phyloP scores from a whole-genome alignment of 2,888 invertebrate genomes.

The Coelinius sp. region DNA sequence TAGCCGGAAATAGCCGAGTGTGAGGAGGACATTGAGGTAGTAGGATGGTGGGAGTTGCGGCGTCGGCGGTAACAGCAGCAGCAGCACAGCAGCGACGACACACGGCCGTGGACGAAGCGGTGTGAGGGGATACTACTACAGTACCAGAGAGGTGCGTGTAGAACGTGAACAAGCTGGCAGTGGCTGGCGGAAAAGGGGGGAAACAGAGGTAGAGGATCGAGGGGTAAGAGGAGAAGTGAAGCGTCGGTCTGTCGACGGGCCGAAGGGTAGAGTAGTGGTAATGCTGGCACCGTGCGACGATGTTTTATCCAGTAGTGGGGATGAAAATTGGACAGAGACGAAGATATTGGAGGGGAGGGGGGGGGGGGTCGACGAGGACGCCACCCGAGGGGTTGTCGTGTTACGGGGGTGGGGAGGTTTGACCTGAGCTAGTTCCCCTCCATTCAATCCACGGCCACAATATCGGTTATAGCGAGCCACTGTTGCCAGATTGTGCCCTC shows the following conservation, averaged over 20 bases:
- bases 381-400: slow-evolving; percentile 49
- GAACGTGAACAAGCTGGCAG: slow-evolving; percentile 29
- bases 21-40: background rate
- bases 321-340: slow-evolving; percentile 39
- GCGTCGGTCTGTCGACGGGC: slow-evolving; percentile 19
- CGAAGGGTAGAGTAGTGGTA: slow-evolving; percentile 7
- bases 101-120: slow-evolving; percentile 3
- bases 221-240: slow-evolving; percentile 32
- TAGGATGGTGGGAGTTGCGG: slow-evolving; percentile 42
- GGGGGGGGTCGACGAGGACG: slow-evolving; percentile 46
- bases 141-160: slow-evolving; percentile 17
- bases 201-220: slow-evolving; percentile 39
- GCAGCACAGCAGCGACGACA: slow-evolving; percentile 23
- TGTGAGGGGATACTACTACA: slow-evolving; percentile 2
- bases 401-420: slow-evolving; percentile 62
- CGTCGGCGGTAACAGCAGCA: slow-evolving; percentile 25
- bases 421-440: slow-evolving; percentile 70
- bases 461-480: slow-evolving; percentile 69
- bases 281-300: slow-evolving; percentile 20
- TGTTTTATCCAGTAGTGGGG: slow-evolving; percentile 20
- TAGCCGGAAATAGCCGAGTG: background rate
- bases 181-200: slow-evolving; percentile 39
- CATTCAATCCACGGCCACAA: slow-evolving; percentile 69
- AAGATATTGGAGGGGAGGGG: slow-evolving; percentile 46
- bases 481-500: slow-evolving; percentile 66